Conservation (phyloP, 2,113 vertebrate species). For the Apteryx owenii region DNA sequence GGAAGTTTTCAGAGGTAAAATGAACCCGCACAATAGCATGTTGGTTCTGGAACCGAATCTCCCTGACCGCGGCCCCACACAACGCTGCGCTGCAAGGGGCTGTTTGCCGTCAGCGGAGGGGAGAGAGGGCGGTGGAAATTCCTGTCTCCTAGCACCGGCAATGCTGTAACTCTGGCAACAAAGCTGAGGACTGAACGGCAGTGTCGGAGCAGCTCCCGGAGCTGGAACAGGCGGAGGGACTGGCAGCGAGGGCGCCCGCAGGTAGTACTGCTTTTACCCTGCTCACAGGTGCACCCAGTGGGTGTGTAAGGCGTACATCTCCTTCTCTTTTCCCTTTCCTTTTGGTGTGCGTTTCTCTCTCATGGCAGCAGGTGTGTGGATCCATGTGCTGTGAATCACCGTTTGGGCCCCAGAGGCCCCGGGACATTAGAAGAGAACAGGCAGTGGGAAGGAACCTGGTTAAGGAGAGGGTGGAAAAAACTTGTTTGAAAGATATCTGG, state of each 20-base stretch:
- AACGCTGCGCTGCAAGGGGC: neutral
- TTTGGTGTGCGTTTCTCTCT: neutral
- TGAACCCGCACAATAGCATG: neutral
- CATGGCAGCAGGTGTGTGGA: neutral
- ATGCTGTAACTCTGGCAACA: slow-evolving; percentile 44
- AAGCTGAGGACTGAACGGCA: neutral
- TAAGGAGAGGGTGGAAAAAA: neutral
- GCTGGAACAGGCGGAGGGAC: neutral
- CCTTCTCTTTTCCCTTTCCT: neutral
- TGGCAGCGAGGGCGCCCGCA: neutral
- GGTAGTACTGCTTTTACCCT: neutral
- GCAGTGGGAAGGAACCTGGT: neutral
- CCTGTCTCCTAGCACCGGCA: slow-evolving; percentile 41
- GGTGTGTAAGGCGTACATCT: neutral
- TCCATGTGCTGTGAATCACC: neutral
- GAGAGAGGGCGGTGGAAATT: slow-evolving; percentile 8
- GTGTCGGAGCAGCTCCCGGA: neutral
- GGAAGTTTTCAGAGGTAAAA: neutral
- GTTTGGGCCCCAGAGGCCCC: neutral
- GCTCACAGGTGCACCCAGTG: neutral
- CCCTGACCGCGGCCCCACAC: neutral
- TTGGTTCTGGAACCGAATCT: neutral
- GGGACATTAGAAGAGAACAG: neutral
- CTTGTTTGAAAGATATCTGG: neutral
- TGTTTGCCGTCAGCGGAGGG: neutral